Conservation (phyloP, 2,797 vertebrate species). For the Corythornis leucogaster region DNA sequence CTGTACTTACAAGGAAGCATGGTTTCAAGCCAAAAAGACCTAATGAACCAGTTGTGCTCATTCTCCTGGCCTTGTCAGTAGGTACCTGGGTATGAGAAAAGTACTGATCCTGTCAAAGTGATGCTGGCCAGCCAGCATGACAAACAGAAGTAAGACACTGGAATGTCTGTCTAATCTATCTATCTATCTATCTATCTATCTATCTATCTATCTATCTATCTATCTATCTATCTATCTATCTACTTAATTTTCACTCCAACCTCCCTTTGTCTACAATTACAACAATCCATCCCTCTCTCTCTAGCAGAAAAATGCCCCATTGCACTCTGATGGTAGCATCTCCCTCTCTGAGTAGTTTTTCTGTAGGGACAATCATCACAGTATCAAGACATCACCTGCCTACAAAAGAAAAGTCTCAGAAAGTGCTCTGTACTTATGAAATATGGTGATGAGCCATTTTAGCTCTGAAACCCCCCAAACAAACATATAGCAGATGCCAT, state of each 20-base stretch:
- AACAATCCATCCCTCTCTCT: not conserved
- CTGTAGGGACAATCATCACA: not conserved
- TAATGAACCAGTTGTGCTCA: fast-evolving
- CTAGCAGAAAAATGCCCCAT: not conserved
- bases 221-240: not conserved
- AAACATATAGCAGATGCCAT: not conserved
- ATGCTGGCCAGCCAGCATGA: not conserved
- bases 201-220: too few species aligned
- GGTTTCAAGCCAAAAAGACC: not conserved
- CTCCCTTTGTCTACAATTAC: too few species aligned
- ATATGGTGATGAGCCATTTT: not conserved
- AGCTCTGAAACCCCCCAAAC: not conserved
- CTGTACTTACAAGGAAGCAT: not conserved
- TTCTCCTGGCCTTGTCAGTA: not conserved
- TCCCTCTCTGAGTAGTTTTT: not conserved
- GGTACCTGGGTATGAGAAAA: not conserved
- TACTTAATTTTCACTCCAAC: too few species aligned
- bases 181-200: not conserved
- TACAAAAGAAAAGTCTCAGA: not conserved
- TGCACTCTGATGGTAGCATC: not conserved
- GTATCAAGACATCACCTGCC: not conserved
- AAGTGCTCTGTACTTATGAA: slow-evolving; percentile 3
- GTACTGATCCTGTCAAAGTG: not conserved
- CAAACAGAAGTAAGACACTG: not conserved
- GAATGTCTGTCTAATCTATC: not conserved